Conservation (phyloP, 2,797 vertebrate genomes). For the Sebastes paucispinis region DNA sequence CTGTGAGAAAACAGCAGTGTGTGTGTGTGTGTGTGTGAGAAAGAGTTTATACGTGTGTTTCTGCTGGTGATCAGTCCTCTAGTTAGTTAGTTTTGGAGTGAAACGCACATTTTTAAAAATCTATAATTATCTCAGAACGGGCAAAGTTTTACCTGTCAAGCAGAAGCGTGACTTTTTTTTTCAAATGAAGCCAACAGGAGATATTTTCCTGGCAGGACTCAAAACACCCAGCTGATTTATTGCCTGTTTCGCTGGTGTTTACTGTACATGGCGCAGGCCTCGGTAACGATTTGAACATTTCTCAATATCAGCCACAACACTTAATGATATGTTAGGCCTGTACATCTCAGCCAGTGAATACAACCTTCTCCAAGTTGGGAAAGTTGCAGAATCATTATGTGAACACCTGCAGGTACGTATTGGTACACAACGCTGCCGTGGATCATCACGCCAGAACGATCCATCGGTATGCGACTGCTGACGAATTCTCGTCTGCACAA, state of each 20-base stretch:
- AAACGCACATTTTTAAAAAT: not conserved
- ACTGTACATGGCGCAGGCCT: not conserved
- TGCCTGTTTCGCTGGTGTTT: not conserved
- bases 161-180: not conserved
- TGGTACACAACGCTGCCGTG: not conserved
- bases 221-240: not conserved
- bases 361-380: not conserved
- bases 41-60: not conserved
- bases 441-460: not conserved
- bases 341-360: not conserved
- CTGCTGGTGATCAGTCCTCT: not conserved
- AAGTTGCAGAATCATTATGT: not conserved
- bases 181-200: not conserved
- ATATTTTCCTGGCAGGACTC: not conserved
- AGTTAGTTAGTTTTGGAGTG: not conserved
- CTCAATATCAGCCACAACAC: not conserved
- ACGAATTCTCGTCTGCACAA: not conserved
- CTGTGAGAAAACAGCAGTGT: slow-evolving; percentile 42
- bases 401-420: not conserved
- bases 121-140: not conserved
- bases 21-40: not conserved
- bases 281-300: slow-evolving; percentile 3
- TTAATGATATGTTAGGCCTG: not conserved
- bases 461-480: not conserved
- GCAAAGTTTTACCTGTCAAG: not conserved